A percentile compares a stretch with the other conserved stretches of the same genome.
Evolutionary conservation across 23 tunicate species (phyloP).

Genomic region (Styela plicata): DNA sequence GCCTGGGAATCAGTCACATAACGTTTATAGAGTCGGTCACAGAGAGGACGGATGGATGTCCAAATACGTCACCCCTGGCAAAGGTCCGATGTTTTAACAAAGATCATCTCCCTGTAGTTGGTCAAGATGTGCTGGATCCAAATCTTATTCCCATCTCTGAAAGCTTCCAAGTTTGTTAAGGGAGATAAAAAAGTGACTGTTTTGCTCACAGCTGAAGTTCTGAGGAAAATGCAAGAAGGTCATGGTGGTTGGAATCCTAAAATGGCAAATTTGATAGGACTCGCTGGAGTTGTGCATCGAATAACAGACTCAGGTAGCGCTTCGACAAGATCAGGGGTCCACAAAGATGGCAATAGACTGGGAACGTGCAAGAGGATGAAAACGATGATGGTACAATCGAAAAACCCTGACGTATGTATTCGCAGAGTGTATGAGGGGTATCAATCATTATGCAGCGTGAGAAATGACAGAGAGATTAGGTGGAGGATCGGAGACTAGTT

Average conservation of each 20-base stretch:
- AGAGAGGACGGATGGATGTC: conserved; percentile 46
- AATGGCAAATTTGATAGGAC: conserved; percentile 32
- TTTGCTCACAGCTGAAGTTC: conserved; percentile 24
- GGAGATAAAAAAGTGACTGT: conserved; percentile 44
- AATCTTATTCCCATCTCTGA: background rate
- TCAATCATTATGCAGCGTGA: no score
- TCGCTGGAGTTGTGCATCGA: conserved; percentile 30
- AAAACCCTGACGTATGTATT: no score
- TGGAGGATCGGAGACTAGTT: no score
- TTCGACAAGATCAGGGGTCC: no score
- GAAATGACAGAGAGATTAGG: no score
- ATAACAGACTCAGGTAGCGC: conserved; percentile 36
- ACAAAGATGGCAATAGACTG: no score
- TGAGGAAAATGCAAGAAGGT: conserved; percentile 43
- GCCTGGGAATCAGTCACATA: conserved; percentile 13
- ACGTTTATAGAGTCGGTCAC: conserved; percentile 48
- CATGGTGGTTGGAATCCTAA: conserved; percentile 45
- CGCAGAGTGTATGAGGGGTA: no score
- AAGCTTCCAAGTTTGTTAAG: background rate
- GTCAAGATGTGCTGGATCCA: background rate
- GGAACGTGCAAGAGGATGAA: no score
- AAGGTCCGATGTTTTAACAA: conserved; percentile 30
- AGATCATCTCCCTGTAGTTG: conserved; percentile 40
- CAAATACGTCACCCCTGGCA: conserved; percentile 3
- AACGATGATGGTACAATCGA: no score